Percentiles rank a stretch among this genome's conserved stretches.
phyloP scores from a whole-genome alignment of 2,113 vertebrate genomes.

The Rattus rattus region DNA sequence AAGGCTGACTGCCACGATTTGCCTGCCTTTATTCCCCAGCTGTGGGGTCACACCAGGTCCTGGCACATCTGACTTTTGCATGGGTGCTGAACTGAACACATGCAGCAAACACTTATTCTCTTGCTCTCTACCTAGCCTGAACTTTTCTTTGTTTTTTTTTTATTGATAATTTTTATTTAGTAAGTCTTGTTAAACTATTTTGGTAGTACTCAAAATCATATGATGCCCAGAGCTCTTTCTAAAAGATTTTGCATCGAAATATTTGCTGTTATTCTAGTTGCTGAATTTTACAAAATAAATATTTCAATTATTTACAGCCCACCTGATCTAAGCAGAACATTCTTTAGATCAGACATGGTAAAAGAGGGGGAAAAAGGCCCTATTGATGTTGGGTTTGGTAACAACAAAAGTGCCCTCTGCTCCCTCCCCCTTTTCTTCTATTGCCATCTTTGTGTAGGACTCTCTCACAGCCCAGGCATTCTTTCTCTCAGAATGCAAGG shows the following conservation, averaged over 20 bases:
- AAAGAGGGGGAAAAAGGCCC: not conserved
- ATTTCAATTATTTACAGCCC: conserved; percentile 11
- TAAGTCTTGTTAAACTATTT: not conserved
- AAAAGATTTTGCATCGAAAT: not conserved
- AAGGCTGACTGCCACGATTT: not conserved
- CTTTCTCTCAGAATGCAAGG: not conserved
- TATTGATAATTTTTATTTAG: not conserved
- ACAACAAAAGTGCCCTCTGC: not conserved
- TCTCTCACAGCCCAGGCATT: conserved; percentile 53
- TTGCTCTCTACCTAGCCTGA: not conserved
- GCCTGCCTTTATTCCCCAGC: not conserved
- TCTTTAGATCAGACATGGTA: not conserved
- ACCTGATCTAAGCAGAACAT: conserved; percentile 30
- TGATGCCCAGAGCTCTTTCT: not conserved
- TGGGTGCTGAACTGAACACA: not conserved
- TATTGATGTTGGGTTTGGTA: conserved; percentile 14
- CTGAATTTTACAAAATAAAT: conserved; percentile 5
- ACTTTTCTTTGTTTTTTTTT: not conserved
- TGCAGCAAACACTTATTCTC: not conserved
- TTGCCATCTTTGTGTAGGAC: conserved; percentile 35
- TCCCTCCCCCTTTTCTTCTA: not conserved
- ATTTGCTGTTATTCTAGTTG: not conserved
- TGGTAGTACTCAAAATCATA: not conserved
- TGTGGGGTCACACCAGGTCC: not conserved
- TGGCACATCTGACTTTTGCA: not conserved